Conservation (phyloP, 1,140 invertebrate genomes). For the Drosophila virilis region DNA sequence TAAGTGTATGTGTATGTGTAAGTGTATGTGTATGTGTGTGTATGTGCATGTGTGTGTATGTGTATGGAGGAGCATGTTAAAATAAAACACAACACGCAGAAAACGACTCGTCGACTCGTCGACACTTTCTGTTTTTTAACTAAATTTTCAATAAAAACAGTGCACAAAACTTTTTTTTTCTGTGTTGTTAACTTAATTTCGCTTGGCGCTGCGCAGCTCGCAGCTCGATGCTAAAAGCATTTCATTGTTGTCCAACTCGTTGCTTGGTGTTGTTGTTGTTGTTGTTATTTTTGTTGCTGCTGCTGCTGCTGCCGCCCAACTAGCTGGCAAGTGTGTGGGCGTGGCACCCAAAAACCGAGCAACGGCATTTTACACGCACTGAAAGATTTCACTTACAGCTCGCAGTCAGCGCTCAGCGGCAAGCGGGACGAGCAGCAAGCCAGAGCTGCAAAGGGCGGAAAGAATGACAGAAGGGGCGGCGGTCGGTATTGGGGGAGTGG, state of each 20-base stretch:
- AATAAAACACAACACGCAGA: conserved; percentile 52
- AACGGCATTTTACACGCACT: conserved; percentile 73
- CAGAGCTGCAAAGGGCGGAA: not conserved
- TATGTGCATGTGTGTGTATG: not conserved
- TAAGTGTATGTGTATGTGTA: not conserved
- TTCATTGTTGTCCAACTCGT: conserved; percentile 78
- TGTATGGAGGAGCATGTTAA: conserved; percentile 15
- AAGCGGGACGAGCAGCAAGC: not conserved
- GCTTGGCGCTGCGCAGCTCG: conserved; percentile 57
- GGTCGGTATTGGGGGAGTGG: conserved; percentile 1
- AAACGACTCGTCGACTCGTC: conserved; percentile 45
- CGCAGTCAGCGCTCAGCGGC: not conserved
- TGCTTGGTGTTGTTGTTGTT: conserved; percentile 30
- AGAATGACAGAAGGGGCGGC: not conserved
- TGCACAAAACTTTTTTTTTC: conserved; percentile 65
- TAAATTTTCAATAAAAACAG: conserved; percentile 79
- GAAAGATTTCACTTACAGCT: conserved; percentile 66
- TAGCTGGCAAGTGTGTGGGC: conserved; percentile 43
- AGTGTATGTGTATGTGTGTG: not conserved
- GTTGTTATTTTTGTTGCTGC: conserved; percentile 20
- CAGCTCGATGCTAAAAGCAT: conserved; percentile 70
- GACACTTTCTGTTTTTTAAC: conserved; percentile 78
- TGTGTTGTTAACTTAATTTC: conserved; percentile 80
- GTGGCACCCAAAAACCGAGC: conserved; percentile 49
- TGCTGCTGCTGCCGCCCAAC: not conserved